Evolutionary conservation across 2,888 invertebrate species (phyloP).

Genomic region (Conus canariensis): DNA sequence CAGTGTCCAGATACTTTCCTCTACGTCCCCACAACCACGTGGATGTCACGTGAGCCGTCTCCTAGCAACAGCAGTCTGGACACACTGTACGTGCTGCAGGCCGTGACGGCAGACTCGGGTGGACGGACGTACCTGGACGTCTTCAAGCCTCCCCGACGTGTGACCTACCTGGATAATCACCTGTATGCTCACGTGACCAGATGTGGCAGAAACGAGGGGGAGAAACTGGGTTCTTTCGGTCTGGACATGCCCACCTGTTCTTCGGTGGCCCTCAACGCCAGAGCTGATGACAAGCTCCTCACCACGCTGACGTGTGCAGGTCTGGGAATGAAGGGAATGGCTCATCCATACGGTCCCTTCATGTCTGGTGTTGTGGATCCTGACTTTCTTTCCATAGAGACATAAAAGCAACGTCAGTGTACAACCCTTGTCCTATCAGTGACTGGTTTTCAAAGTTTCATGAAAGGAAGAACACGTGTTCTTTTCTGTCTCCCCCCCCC

Average conservation of each 20-base stretch:
- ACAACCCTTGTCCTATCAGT: no score
- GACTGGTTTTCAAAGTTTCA: no score
- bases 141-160: constrained; percentile 56
- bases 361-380: background rate
- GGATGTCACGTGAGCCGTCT: constrained; percentile 54
- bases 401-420: no score
- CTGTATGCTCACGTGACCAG: constrained; percentile 58
- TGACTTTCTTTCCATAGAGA: no score
- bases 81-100: constrained; percentile 60
- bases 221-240: constrained; percentile 45
- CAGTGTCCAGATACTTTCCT: constrained; percentile 59
- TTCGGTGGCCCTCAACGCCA: constrained; percentile 54
- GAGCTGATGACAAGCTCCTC: constrained; percentile 62
- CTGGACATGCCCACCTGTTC: constrained; percentile 66
- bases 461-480: no score
- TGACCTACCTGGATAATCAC: constrained; percentile 63
- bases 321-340: background rate
- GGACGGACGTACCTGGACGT: constrained; percentile 59
- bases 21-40: constrained; percentile 56
- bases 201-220: constrained; percentile 54
- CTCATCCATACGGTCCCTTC: background rate
- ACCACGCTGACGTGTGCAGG: constrained; percentile 48
- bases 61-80: constrained; percentile 37
- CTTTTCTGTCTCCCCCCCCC: no score
- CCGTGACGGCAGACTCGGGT: constrained; percentile 57